Percentiles rank a stretch among this genome's conserved stretches.
These are phyloP conservation scores for Myiothlypis coronata DNA, from an alignment of 2,797 vertebrate species.

Conservation along the genomic window DNA sequence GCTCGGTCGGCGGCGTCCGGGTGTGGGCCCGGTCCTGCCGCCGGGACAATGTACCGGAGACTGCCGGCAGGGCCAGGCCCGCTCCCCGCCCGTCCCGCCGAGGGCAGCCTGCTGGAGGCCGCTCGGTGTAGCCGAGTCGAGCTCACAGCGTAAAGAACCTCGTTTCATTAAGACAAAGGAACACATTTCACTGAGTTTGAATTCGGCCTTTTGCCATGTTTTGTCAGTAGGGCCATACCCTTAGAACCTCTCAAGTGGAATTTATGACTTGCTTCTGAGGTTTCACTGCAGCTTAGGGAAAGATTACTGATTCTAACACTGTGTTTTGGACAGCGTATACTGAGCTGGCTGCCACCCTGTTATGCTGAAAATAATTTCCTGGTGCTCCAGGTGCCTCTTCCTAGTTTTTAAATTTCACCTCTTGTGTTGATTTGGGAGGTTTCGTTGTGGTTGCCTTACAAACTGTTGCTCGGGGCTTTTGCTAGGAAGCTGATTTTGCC, in stretches of 20 bases:
- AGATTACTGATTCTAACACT: background rate
- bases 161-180: background rate
- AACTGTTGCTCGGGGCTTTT: background rate
- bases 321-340: rapidly evolving
- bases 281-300: background rate
- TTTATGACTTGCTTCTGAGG: background rate
- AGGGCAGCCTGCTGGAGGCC: background rate
- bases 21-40: background rate
- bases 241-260: background rate
- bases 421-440: background rate
- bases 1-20: background rate
- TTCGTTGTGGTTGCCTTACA: background rate
- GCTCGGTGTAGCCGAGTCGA: background rate
- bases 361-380: background rate
- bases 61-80: too few relatives aligned
- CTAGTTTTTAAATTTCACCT: background rate
- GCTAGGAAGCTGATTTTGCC: background rate
- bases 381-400: background rate
- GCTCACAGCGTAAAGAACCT: background rate
- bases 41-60: rapidly evolving
- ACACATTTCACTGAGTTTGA: too few relatives aligned
- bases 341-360: background rate
- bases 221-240: background rate
- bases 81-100: too few relatives aligned
- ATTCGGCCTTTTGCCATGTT: background rate